Percentiles rank a stretch among this genome's conserved stretches.
Conservation (phyloP, 2,888 invertebrate species). For the Noctua pronuba region DNA sequence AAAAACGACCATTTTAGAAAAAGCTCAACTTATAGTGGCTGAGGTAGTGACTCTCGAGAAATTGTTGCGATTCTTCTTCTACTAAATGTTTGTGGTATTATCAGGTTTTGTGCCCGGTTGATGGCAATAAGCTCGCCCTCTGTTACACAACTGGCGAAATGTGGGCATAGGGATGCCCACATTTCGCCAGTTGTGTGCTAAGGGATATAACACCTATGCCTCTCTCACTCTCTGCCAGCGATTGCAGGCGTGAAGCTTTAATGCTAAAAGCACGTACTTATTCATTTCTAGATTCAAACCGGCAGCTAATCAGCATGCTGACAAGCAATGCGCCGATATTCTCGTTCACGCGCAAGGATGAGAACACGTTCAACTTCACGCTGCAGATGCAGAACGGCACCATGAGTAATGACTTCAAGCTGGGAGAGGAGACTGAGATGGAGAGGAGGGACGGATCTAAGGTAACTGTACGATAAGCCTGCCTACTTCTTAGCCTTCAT, state of each 20-base stretch:
- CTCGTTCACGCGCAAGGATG: slow-evolving; percentile 77
- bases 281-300: slow-evolving; percentile 71
- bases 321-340: slow-evolving; percentile 74
- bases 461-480: slow-evolving; percentile 66
- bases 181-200: no score
- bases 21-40: no score
- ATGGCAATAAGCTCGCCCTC: no score
- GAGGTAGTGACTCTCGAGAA: no score
- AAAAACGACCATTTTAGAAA: no score
- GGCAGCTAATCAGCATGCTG: slow-evolving; percentile 70
- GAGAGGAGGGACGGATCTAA: slow-evolving; percentile 78
- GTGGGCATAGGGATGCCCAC: no score
- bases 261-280: neutral
- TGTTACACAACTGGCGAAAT: no score
- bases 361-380: slow-evolving; percentile 70
- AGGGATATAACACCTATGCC: no score
- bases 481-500: neutral
- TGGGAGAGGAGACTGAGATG: slow-evolving; percentile 78
- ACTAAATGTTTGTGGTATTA: neutral
- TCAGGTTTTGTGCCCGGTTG: neutral
- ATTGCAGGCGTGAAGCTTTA: neutral
- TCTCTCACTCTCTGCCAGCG: no score
- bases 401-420: slow-evolving; percentile 70
- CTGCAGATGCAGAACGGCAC: slow-evolving; percentile 69
- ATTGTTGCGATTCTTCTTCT: neutral